Percentiles rank a stretch among this genome's conserved stretches.
Evolutionary conservation across 2,888 invertebrate species (phyloP).

Genomic region (Aleiodes alternator): DNA sequence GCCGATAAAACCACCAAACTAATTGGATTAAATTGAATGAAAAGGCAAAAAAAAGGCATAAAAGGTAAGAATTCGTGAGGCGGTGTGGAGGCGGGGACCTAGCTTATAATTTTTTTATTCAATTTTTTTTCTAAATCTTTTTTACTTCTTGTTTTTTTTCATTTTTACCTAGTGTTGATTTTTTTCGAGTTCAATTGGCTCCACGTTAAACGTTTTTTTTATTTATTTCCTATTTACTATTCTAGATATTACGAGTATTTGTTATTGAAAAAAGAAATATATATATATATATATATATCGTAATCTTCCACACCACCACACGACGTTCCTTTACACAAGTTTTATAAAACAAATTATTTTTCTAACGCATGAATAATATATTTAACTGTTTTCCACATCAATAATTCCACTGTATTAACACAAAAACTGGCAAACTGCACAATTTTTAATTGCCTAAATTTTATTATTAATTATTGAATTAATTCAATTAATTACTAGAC

Average conservation of each 20-base stretch:
- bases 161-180: conserved; percentile 32
- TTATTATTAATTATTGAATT: not conserved
- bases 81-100: conserved; percentile 74
- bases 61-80: conserved; percentile 62
- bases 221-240: conserved; percentile 13
- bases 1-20: conserved; percentile 37
- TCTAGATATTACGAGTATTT: conserved; percentile 27
- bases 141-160: conserved; percentile 37
- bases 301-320: conserved; percentile 63
- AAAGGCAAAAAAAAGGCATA: conserved; percentile 16
- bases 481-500: not conserved
- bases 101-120: conserved; percentile 43
- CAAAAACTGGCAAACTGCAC: not conserved
- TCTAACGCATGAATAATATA: conserved; percentile 69
- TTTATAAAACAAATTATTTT: conserved; percentile 67
- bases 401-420: not conserved
- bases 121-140: conserved; percentile 48
- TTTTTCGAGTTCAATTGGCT: conserved; percentile 33
- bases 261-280: conserved; percentile 27
- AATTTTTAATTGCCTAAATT: conserved; percentile 1
- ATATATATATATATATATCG: not conserved
- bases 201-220: conserved; percentile 47
- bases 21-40: conserved; percentile 46
- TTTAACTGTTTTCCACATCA: conserved; percentile 6
- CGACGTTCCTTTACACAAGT: conserved; percentile 61